Conservation (phyloP, 2,888 invertebrate species). For the Sminthurides aquaticus region DNA sequence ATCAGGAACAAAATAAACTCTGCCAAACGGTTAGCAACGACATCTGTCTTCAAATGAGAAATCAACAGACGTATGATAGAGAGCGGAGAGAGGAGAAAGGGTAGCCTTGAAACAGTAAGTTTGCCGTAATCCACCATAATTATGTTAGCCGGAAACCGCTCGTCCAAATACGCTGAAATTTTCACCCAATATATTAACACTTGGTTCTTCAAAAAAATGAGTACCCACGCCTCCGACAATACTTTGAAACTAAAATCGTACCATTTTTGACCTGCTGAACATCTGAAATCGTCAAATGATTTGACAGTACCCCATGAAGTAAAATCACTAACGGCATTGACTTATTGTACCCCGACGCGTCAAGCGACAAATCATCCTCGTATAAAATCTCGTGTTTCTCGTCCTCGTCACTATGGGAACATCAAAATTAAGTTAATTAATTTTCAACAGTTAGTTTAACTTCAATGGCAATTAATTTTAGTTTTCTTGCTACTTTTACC, state of each 20-base stretch:
- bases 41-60: background rate
- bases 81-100: conserved; percentile 16
- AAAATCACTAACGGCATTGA: conserved; percentile 16
- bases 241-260: background rate
- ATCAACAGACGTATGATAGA: conserved; percentile 2
- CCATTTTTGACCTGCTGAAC: conserved; percentile 23
- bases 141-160: conserved; percentile 11
- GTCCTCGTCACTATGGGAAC: conserved; percentile 18
- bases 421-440: background rate
- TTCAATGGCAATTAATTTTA: background rate
- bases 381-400: conserved; percentile 12
- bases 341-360: conserved; percentile 10
- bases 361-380: conserved; percentile 7
- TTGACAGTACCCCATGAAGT: conserved; percentile 19
- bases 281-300: conserved; percentile 13
- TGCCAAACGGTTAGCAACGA: background rate
- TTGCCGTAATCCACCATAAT: conserved; percentile 24
- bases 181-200: background rate
- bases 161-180: background rate
- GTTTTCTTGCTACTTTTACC: no score
- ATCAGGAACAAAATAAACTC: conserved; percentile 22
- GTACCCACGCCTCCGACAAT: no score
- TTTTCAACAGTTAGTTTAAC: background rate
- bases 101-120: conserved; percentile 14
- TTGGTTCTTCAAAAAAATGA: no score